These are phyloP conservation scores for Oceanites oceanicus DNA, from an alignment of 2,113 vertebrate species.

Conservation along the genomic window DNA sequence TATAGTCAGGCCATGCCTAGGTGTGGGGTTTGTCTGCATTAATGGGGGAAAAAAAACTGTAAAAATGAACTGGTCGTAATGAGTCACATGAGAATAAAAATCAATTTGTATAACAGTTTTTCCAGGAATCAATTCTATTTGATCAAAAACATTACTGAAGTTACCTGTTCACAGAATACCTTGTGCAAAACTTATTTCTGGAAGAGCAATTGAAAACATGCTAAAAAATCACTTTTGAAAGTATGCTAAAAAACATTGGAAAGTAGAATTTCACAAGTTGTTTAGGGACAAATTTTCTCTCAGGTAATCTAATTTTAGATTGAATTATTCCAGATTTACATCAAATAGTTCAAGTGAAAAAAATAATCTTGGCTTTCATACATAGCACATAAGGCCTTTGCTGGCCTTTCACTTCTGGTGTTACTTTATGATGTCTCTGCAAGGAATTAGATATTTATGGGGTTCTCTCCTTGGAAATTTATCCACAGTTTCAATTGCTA, in stretches of 20 bases:
- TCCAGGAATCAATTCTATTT: background rate
- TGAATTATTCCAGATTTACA: background rate
- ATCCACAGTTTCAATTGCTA: background rate
- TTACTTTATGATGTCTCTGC: background rate
- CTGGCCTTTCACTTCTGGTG: background rate
- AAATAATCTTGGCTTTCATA: background rate
- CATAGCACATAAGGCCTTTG: background rate
- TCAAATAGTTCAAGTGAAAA: background rate
- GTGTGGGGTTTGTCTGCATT: background rate
- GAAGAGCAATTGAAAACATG: background rate
- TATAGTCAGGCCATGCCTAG: background rate
- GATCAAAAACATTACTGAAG: background rate
- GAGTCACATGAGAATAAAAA: background rate
- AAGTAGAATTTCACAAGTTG: background rate
- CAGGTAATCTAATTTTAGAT: background rate
- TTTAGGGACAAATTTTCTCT: background rate
- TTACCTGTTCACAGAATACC: background rate
- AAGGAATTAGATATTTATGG: background rate
- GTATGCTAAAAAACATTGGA: background rate
- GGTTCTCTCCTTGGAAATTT: background rate
- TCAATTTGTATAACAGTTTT: background rate
- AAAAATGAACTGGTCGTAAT: background rate
- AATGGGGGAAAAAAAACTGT: rapidly evolving
- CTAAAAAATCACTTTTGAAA: background rate
- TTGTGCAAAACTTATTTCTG: background rate